Percentiles rank a stretch among this genome's conserved stretches.
These are phyloP conservation scores for Chydorus sphaericus DNA, from an alignment of 2,888 invertebrate species.

Conservation along the genomic window DNA sequence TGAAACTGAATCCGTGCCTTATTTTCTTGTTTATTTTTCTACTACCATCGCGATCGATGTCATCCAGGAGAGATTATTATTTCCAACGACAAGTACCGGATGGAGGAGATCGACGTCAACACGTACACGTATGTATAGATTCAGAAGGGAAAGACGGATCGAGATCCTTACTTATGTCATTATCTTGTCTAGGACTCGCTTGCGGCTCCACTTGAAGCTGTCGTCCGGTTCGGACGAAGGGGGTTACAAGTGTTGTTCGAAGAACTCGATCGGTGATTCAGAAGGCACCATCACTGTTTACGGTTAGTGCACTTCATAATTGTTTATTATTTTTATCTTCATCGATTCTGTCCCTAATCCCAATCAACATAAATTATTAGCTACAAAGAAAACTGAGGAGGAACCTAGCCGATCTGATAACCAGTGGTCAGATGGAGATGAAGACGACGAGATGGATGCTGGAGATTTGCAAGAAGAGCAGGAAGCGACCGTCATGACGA, in stretches of 20 bases:
- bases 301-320: slow-evolving; percentile 42
- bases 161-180: too few species aligned
- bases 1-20: too few species aligned
- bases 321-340: background rate
- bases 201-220: slow-evolving; percentile 20
- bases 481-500: background rate
- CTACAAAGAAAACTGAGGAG: background rate
- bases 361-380: too few species aligned
- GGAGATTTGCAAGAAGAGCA: background rate
- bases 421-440: background rate
- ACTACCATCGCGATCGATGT: slow-evolving; percentile 16
- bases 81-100: slow-evolving; percentile 66
- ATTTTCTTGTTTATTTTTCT: too few species aligned
- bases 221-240: slow-evolving; percentile 17
- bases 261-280: slow-evolving; percentile 81
- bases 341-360: background rate
- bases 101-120: slow-evolving; percentile 50
- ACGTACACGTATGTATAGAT: too few species aligned
- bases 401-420: too few species aligned
- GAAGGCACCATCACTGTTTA: slow-evolving; percentile 78
- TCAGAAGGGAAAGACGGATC: too few species aligned
- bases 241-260: slow-evolving; percentile 80
- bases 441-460: background rate
- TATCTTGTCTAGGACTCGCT: too few species aligned
- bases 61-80: slow-evolving; percentile 77